Percentiles rank a stretch among this genome's conserved stretches.
phyloP scores from a whole-genome alignment of 2,888 invertebrate species.

The Apamea monoglypha region DNA sequence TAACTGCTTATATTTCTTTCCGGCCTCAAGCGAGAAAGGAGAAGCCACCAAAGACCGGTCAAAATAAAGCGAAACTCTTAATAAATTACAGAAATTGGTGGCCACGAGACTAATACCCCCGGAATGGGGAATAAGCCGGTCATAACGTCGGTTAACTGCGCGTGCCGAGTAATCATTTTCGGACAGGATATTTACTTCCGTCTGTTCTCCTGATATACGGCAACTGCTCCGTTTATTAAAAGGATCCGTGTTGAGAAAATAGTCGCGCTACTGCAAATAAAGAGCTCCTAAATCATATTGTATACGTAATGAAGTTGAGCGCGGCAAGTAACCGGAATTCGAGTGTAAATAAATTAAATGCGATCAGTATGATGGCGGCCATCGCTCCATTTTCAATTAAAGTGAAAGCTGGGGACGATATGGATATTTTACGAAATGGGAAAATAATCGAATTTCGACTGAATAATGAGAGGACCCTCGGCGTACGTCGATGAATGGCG shows the following conservation, averaged over 20 bases:
- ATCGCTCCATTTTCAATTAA: conserved; percentile 88
- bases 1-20: conserved; percentile 86
- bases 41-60: conserved; percentile 84
- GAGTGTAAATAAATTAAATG: conserved; percentile 83
- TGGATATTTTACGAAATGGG: conserved; percentile 90
- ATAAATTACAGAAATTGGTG: conserved; percentile 90
- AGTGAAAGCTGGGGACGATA: conserved; percentile 88
- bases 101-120: conserved; percentile 87
- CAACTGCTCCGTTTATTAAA: conserved; percentile 81
- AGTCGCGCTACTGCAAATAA: conserved; percentile 49
- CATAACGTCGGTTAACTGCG: conserved; percentile 87
- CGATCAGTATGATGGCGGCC: conserved; percentile 79
- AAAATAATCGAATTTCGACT: conserved; percentile 90
- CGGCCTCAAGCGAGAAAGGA: conserved; percentile 78
- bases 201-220: conserved; percentile 83
- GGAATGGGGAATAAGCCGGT: conserved; percentile 88
- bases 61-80: conserved; percentile 85
- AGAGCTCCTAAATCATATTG: conserved; percentile 65
- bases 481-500: conserved; percentile 81
- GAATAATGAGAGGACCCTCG: conserved; percentile 89
- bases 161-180: conserved; percentile 88
- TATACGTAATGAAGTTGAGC: conserved; percentile 67
- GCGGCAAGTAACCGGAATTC: conserved; percentile 69
- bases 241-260: conserved; percentile 65
- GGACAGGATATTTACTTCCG: conserved; percentile 88